phyloP scores from a whole-genome alignment of 2,113 vertebrate genomes.

The Protobothrops flavoviridis region DNA sequence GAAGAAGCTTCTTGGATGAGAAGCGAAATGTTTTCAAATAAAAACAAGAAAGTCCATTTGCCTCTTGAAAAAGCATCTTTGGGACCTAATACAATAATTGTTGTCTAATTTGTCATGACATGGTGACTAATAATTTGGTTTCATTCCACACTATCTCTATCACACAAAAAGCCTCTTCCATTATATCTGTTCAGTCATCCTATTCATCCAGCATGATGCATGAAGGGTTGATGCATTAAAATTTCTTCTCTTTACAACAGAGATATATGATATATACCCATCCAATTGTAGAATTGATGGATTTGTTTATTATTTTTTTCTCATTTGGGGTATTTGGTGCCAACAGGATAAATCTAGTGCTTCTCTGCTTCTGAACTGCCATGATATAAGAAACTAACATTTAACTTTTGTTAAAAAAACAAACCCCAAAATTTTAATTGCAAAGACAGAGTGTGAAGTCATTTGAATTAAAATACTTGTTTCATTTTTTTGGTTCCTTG shows the following conservation, averaged over 20 bases:
- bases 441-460: neutral
- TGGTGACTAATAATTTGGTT: neutral
- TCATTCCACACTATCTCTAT: neutral
- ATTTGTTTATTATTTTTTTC: neutral
- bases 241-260: neutral
- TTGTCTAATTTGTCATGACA: neutral
- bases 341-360: neutral
- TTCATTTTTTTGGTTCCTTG: neutral
- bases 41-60: no score
- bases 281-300: neutral
- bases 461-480: neutral
- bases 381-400: neutral
- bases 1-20: no score
- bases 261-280: neutral
- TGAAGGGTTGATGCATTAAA: neutral
- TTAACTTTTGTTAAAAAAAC: neutral
- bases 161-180: neutral
- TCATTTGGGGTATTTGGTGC: neutral
- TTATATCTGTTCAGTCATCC: neutral
- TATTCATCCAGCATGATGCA: neutral
- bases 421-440: neutral
- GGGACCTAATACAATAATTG: neutral
- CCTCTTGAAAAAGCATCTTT: no score
- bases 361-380: neutral
- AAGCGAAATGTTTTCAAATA: no score